Percentiles rank a stretch among this genome's conserved stretches.
Evolutionary conservation across 2,797 vertebrate species (phyloP).

Genomic region (Coregonus ussuriensis): DNA sequence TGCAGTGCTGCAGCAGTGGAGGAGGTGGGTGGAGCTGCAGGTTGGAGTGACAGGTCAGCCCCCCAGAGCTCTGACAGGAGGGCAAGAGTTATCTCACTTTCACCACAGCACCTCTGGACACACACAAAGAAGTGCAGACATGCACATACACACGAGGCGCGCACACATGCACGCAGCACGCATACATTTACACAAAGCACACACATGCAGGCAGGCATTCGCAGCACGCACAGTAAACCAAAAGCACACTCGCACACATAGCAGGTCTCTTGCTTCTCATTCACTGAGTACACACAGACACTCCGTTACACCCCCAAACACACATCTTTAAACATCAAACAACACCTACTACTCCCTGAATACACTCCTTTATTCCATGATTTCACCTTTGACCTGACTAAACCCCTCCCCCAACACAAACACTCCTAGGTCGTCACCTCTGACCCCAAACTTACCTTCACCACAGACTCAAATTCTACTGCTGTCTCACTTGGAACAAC

Average conservation of each 20-base stretch:
- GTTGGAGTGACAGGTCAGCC: constrained; percentile 49
- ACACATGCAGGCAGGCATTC: constrained; percentile 4
- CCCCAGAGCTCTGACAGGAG: constrained; percentile 52
- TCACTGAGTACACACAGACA: not conserved
- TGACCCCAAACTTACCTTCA: constrained; percentile 52
- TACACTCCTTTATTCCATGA: constrained; percentile 43
- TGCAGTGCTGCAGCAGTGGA: constrained; percentile 6
- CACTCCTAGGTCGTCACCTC: constrained; percentile 52
- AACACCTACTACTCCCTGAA: constrained; percentile 38
- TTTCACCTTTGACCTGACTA: constrained; percentile 57
- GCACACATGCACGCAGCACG: not conserved
- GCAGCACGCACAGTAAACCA: not conserved
- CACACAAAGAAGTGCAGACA: constrained; percentile 19
- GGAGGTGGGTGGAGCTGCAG: constrained; percentile 19
- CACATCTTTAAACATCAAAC: constrained; percentile 62
- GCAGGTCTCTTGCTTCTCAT: not conserved
- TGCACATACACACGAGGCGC: constrained; percentile 13
- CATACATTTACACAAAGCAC: not conserved
- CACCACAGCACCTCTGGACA: constrained; percentile 31
- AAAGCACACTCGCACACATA: not conserved
- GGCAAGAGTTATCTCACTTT: constrained; percentile 56
- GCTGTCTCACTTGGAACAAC: not conserved
- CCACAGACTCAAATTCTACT: constrained; percentile 36
- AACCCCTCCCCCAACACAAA: constrained; percentile 59
- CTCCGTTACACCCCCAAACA: constrained; percentile 5